Evolutionary conservation across 2,113 vertebrate species (phyloP).

Genomic region (Phylloscopus trochilus): DNA sequence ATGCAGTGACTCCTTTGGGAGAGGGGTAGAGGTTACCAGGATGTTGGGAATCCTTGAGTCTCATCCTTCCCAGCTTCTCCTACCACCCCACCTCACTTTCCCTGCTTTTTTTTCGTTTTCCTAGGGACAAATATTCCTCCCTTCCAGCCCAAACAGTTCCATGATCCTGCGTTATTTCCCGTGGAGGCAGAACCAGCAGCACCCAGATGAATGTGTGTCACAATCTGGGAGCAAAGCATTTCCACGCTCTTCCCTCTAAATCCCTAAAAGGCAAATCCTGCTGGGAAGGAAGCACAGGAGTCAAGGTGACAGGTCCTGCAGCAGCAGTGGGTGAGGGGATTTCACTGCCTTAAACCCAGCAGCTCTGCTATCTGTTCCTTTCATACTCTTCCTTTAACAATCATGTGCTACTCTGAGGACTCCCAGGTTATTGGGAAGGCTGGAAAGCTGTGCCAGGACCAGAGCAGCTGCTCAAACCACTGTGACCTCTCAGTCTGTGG

Average conservation of each 20-base stretch:
- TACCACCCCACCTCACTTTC: background rate
- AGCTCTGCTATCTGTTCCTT: background rate
- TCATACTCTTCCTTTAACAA: background rate
- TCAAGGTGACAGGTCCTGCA: background rate
- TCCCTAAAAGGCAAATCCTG: background rate
- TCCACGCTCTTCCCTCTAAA: background rate
- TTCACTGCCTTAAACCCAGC: background rate
- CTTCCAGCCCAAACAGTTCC: fast-evolving
- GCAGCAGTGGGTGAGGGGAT: background rate
- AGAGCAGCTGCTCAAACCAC: background rate
- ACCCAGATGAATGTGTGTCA: background rate
- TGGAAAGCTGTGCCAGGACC: background rate
- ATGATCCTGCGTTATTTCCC: fast-evolving
- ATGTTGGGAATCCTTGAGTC: background rate
- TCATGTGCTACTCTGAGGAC: background rate
- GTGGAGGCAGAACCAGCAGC: background rate
- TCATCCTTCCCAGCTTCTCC: background rate
- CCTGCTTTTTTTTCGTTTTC: background rate
- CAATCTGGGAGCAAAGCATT: background rate
- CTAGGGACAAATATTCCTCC: background rate
- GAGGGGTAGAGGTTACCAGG: background rate
- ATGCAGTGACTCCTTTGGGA: background rate
- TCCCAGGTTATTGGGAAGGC: background rate
- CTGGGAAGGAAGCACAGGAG: background rate
- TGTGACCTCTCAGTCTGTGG: background rate